A percentile compares a stretch with the other conserved stretches of the same genome.
These are phyloP conservation scores for Macaria notata DNA, from an alignment of 2,888 invertebrate genomes.

Conservation along the genomic window DNA sequence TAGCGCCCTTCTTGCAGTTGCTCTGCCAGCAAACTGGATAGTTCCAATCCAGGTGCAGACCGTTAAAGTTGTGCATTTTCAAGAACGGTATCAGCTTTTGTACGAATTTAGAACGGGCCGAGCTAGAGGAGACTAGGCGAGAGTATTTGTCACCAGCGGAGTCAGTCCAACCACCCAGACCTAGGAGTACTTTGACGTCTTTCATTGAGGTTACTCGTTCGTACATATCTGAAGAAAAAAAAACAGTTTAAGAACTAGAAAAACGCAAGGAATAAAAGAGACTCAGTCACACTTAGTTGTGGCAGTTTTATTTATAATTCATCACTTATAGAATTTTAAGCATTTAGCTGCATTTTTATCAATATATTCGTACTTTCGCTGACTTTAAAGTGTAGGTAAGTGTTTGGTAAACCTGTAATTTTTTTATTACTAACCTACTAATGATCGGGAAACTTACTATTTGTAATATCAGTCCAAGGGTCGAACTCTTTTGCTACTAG, in stretches of 20 bases:
- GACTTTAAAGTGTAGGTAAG: no score
- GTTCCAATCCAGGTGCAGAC: slow-evolving; percentile 96
- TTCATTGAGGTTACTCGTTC: slow-evolving; percentile 87
- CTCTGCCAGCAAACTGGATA: slow-evolving; percentile 97
- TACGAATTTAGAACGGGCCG: slow-evolving; percentile 86
- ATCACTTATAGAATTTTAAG: no score
- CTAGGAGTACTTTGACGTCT: slow-evolving; percentile 87
- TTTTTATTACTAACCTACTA: not conserved
- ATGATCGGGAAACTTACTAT: slow-evolving; percentile 74
- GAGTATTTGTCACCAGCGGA: slow-evolving; percentile 94
- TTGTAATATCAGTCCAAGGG: slow-evolving; percentile 93
- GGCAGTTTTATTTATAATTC: no score
- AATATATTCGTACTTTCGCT: no score
- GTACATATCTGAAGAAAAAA: slow-evolving; percentile 85
- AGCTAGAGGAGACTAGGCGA: slow-evolving; percentile 86
- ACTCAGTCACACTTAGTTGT: no score
- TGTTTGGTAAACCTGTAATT: not conserved
- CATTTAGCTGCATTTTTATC: no score
- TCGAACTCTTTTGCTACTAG: slow-evolving; percentile 91
- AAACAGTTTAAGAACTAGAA: not conserved
- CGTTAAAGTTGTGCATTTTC: slow-evolving; percentile 89
- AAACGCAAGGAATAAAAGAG: no score
- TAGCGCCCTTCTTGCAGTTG: slow-evolving; percentile 91
- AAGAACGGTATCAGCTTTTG: slow-evolving; percentile 87
- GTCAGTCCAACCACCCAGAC: slow-evolving; percentile 98